These are phyloP conservation scores for Caenorhabditis afra DNA, from an alignment of 2,888 invertebrate species.

Conservation along the genomic window DNA sequence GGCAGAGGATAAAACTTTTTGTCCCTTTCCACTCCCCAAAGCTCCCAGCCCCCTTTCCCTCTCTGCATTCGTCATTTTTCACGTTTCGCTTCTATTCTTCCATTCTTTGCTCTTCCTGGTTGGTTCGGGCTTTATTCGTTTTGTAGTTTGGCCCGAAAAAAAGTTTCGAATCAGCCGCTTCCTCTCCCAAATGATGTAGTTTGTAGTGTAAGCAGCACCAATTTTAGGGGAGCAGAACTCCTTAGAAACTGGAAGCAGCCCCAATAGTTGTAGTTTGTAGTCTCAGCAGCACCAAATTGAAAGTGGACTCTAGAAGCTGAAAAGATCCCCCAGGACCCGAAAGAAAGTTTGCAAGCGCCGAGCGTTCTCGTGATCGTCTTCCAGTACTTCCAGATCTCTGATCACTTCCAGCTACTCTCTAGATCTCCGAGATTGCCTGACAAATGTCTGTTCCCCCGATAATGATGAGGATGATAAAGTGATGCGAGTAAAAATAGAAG, in stretches of 20 bases:
- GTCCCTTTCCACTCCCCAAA: not conserved
- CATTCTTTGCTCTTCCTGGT: not conserved
- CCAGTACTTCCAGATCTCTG: constrained; percentile 1
- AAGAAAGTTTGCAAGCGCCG: no score
- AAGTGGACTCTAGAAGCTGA: no score
- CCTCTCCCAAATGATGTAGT: no score
- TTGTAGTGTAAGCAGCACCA: no score
- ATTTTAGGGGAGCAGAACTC: no score
- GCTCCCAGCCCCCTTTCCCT: not conserved
- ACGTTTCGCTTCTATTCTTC: not conserved
- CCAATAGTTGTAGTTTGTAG: no score
- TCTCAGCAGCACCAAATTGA: no score
- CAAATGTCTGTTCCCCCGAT: not conserved
- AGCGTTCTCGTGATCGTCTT: not conserved
- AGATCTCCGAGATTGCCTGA: not conserved
- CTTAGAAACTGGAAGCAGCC: no score
- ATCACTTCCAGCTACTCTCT: not conserved
- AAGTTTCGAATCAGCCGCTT: no score
- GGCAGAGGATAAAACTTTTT: not conserved
- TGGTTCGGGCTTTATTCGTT: no score
- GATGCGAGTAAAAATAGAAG: constrained; percentile 7
- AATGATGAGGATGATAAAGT: constrained; percentile 7
- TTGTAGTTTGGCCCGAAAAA: no score
- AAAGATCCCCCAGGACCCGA: no score
- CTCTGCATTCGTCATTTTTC: constrained; percentile 1